phyloP scores from a whole-genome alignment of 2,797 vertebrate species.

The Cuniculus paca region DNA sequence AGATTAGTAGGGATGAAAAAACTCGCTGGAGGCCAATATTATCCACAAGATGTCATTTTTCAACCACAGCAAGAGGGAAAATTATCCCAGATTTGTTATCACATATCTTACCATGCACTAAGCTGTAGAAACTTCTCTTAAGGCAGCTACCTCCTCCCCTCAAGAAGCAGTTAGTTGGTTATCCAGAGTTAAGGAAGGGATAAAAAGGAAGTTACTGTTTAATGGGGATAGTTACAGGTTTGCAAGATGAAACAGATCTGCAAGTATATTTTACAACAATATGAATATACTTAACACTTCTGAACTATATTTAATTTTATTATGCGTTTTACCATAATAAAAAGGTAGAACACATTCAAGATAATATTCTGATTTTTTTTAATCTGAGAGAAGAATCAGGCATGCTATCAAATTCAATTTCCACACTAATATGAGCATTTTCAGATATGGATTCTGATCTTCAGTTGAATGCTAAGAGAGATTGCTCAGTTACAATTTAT shows the following conservation, averaged over 20 bases:
- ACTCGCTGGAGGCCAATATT: neutral
- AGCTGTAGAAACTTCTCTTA: conserved; percentile 40
- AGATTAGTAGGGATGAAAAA: neutral
- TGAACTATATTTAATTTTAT: conserved; percentile 26
- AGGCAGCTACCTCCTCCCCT: neutral
- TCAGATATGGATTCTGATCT: conserved; percentile 50
- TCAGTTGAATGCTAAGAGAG: neutral
- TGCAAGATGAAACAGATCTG: neutral
- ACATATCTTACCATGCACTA: neutral
- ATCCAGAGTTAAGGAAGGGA: neutral
- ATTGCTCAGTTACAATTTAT: conserved; percentile 44
- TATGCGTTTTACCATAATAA: neutral
- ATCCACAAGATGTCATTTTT: conserved; percentile 38
- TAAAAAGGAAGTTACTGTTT: neutral
- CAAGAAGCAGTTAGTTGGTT: neutral
- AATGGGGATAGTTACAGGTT: neutral
- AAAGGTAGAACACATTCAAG: conserved; percentile 23
- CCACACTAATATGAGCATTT: conserved; percentile 43
- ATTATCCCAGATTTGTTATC: neutral
- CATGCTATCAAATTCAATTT: conserved; percentile 68
- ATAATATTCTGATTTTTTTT: conserved; percentile 49
- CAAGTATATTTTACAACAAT: neutral
- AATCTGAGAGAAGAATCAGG: neutral
- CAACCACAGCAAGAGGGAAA: neutral
- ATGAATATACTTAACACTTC: neutral